These are phyloP conservation scores for Coendou prehensilis DNA, from an alignment of 2,797 vertebrate genomes.

Conservation along the genomic window DNA sequence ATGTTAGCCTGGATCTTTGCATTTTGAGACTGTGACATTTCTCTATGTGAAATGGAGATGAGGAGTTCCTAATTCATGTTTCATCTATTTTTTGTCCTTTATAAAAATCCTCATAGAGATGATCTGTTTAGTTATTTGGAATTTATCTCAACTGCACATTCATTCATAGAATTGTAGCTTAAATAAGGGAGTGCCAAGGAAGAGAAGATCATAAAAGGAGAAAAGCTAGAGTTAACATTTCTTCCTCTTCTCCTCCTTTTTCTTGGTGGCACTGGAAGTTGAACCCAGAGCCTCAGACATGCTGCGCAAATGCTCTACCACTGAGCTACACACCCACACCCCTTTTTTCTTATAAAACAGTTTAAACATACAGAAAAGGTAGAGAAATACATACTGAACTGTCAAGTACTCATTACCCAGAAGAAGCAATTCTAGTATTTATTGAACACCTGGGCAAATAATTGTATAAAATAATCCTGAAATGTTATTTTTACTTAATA, in stretches of 20 bases:
- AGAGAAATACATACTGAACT: neutral
- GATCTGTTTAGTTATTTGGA: neutral
- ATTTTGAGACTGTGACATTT: neutral
- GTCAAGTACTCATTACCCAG: neutral
- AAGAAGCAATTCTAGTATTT: neutral
- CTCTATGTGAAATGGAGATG: neutral
- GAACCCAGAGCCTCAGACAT: neutral
- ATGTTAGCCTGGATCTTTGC: neutral
- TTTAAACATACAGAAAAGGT: conserved; percentile 8
- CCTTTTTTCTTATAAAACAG: neutral
- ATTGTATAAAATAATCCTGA: neutral
- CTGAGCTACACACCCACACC: too few species aligned
- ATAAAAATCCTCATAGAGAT: neutral
- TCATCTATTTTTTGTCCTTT: neutral
- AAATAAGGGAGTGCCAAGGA: neutral
- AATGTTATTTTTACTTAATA: neutral
- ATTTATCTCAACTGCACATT: neutral
- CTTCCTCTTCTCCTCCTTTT: neutral
- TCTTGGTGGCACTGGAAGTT: neutral
- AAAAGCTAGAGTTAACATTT: neutral
- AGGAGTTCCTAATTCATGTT: neutral
- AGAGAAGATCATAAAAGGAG: neutral
- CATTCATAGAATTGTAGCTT: neutral
- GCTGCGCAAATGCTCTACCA: neutral
- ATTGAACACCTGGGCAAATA: neutral